Percentiles rank a stretch among this genome's conserved stretches.
phyloP scores from a whole-genome alignment of 2,113 vertebrate species.

The Ceratotherium simum region DNA sequence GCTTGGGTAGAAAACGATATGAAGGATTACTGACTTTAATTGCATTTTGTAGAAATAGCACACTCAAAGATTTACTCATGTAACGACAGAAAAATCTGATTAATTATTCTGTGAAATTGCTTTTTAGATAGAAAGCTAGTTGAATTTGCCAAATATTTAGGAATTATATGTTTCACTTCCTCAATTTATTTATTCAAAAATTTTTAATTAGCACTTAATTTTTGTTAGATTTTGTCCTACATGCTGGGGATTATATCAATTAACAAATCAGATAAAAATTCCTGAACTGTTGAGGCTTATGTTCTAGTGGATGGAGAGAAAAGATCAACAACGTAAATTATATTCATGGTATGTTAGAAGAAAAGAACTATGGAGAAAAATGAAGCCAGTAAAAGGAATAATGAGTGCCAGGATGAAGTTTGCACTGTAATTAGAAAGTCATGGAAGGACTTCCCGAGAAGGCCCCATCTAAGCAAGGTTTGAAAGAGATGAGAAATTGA shows the following conservation, averaged over 20 bases:
- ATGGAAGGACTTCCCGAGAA: too few species aligned
- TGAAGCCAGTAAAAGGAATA: neutral
- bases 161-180: neutral
- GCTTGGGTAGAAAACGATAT: neutral
- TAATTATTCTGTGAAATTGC: neutral
- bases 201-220: neutral
- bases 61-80: neutral
- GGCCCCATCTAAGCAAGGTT: neutral
- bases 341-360: neutral
- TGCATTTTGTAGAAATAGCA: constrained; percentile 38
- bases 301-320: neutral
- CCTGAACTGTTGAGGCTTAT: neutral
- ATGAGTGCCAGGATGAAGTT: neutral
- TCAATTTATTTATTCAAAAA: neutral
- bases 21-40: constrained; percentile 4
- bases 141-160: neutral
- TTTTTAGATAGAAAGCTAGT: neutral
- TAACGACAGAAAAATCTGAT: neutral
- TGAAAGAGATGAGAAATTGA: neutral
- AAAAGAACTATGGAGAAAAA: neutral
- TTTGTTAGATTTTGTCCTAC: neutral
- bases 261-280: neutral
- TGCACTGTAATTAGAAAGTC: neutral
- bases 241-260: neutral
- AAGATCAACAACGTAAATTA: neutral